phyloP scores from a whole-genome alignment of 1,140 invertebrate species.

The Pogonognathellus flavescens region DNA sequence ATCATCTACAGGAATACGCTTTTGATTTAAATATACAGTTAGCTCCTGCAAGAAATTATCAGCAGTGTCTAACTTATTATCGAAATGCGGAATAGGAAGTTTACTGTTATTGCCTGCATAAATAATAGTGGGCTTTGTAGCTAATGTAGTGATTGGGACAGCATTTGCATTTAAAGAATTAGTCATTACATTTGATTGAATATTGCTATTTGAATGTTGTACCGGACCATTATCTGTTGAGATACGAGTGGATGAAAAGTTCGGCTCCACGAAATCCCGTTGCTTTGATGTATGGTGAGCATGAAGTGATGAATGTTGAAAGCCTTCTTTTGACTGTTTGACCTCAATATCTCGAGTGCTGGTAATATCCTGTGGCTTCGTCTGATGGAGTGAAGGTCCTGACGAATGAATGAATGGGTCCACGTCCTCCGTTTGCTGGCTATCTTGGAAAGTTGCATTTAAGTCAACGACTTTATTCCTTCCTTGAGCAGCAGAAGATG shows the following conservation, averaged over 20 bases:
- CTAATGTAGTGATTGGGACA: background rate
- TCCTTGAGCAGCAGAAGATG: no score
- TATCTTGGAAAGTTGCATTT: no score
- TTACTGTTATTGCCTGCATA: background rate
- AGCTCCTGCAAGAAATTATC: background rate
- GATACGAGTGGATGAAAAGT: background rate
- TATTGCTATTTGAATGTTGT: no score
- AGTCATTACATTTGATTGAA: background rate
- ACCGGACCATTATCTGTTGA: background rate
- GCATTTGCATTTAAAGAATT: background rate
- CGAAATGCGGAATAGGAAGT: background rate
- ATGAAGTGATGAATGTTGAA: no score
- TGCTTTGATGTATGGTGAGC: background rate
- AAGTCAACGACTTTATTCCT: no score
- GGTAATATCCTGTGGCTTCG: no score
- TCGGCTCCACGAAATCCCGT: background rate
- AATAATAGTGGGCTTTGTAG: background rate
- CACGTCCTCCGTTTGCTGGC: no score
- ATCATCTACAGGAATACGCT: background rate
- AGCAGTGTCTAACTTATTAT: background rate
- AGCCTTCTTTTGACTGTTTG: no score
- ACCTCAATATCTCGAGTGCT: no score
- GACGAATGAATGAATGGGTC: no score
- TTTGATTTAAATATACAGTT: background rate
- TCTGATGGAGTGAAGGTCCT: no score